Percentiles rank a stretch among this genome's conserved stretches.
Conservation (phyloP, 2,113 vertebrate species). For the Mystacornis crossleyi region DNA sequence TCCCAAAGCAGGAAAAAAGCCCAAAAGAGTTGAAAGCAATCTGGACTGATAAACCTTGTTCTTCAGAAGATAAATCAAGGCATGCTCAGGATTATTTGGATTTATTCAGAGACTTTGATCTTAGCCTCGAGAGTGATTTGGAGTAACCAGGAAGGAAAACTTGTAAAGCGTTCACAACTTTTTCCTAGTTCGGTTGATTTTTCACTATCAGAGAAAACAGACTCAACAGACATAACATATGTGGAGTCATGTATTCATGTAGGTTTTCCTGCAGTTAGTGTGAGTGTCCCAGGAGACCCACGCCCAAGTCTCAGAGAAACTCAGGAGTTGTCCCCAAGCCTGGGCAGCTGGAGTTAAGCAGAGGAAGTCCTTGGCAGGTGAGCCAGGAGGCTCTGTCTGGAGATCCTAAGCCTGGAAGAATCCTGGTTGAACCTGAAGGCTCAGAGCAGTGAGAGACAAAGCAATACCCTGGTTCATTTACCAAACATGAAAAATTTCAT, state of each 20-base stretch:
- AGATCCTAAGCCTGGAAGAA: neutral
- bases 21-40: neutral
- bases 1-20: neutral
- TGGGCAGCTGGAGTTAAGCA: neutral
- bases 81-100: neutral
- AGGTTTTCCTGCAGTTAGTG: neutral
- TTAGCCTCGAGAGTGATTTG: neutral
- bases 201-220: neutral
- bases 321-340: neutral
- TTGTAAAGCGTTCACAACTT: neutral
- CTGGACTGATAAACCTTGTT: neutral
- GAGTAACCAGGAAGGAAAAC: neutral
- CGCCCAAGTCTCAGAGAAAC: neutral
- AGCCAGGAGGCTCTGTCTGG: neutral
- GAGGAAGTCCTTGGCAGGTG: neutral
- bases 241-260: neutral
- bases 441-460: neutral
- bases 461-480: neutral
- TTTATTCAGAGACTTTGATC: neutral
- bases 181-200: neutral
- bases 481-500: neutral
- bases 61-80: neutral
- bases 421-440: neutral
- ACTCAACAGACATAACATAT: neutral
- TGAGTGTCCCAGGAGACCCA: neutral